A percentile compares a stretch with the other conserved stretches of the same genome.
These are phyloP conservation scores for Meteorus sp. DNA, from an alignment of 1,140 invertebrate species.

Conservation along the genomic window DNA sequence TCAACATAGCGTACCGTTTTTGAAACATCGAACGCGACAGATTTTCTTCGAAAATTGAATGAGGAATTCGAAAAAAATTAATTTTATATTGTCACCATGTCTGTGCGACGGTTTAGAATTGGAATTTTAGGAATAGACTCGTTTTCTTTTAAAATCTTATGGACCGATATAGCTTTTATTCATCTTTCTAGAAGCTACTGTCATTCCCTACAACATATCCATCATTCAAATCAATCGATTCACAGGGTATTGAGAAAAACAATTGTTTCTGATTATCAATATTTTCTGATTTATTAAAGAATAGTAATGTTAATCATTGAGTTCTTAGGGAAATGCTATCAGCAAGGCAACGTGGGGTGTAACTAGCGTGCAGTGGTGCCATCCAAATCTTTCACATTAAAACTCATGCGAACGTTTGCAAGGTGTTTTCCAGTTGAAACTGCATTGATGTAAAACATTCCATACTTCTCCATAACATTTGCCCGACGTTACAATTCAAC, in stretches of 20 bases:
- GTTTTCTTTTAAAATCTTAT: neutral
- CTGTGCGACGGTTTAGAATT: conserved; percentile 19
- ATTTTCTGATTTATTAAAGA: neutral
- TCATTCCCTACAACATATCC: too few relatives aligned
- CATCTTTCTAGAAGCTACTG: neutral
- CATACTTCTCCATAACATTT: too few relatives aligned
- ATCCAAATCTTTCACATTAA: too few relatives aligned
- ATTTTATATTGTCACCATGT: neutral
- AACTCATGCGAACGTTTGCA: too few relatives aligned
- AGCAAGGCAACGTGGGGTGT: too few relatives aligned
- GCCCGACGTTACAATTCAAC: too few relatives aligned
- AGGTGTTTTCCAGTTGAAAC: too few relatives aligned
- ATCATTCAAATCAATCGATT: neutral
- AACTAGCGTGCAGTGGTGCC: too few relatives aligned
- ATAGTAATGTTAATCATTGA: too few relatives aligned
- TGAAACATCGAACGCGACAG: neutral
- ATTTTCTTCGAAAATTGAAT: neutral
- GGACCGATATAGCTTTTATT: neutral
- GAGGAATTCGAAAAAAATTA: neutral
- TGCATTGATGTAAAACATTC: too few relatives aligned
- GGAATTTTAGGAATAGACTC: neutral
- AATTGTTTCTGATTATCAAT: neutral
- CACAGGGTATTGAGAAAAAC: neutral
- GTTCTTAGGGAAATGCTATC: too few relatives aligned
- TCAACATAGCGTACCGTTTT: neutral